Conservation (phyloP, 1,140 invertebrate species). For the Calephelis virginiensis region DNA sequence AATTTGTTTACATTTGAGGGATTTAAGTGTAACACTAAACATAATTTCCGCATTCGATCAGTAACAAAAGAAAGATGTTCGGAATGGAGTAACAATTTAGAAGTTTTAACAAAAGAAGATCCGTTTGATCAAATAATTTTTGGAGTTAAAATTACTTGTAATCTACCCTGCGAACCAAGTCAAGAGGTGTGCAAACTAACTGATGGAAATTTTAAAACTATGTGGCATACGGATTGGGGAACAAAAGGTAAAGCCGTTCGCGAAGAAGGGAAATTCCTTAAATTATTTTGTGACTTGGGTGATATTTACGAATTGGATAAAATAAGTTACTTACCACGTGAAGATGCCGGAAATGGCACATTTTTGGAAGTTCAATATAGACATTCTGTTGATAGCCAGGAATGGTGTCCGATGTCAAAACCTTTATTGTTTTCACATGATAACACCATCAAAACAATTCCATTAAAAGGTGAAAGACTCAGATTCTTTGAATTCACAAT, state of each 20-base stretch:
- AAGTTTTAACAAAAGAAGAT: conserved; percentile 36
- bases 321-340: conserved; percentile 49
- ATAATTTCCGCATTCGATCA: conserved; percentile 52
- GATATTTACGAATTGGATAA: conserved; percentile 45
- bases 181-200: conserved; percentile 52
- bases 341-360: conserved; percentile 57
- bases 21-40: conserved; percentile 37
- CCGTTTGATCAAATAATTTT: conserved; percentile 42
- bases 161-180: conserved; percentile 46
- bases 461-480: conserved; percentile 38
- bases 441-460: conserved; percentile 42
- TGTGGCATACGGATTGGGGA: conserved; percentile 59
- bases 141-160: conserved; percentile 49
- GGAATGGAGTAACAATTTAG: conserved; percentile 51
- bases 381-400: conserved; percentile 38
- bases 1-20: conserved; percentile 45
- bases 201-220: conserved; percentile 33
- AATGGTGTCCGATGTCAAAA: conserved; percentile 44
- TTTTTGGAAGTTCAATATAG: conserved; percentile 48
- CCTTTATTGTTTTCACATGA: conserved; percentile 38
- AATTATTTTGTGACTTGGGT: conserved; percentile 49
- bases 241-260: conserved; percentile 31
- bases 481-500: conserved; percentile 50
- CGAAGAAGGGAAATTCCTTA: conserved; percentile 33
- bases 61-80: conserved; percentile 40